Conservation (phyloP, 2,888 invertebrate genomes). For the Syrista parreyssii region DNA sequence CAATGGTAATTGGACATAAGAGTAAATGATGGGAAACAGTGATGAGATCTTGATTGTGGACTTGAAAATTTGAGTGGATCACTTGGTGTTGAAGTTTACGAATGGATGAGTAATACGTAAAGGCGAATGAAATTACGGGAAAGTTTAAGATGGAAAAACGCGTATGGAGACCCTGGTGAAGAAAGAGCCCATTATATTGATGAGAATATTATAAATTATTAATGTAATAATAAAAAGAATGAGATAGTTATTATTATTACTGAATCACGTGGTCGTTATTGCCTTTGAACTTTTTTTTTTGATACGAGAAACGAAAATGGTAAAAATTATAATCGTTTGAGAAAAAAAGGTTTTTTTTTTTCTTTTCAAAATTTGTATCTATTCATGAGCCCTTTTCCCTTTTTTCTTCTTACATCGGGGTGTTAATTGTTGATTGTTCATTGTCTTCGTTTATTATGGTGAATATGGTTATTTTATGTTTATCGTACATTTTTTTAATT, state of each 20-base stretch:
- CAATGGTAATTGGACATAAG: background rate
- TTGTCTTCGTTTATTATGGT: background rate
- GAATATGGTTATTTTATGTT: background rate
- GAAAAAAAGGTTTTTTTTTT: too few species aligned
- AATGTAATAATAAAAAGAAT: slow-evolving; percentile 15
- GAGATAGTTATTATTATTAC: slow-evolving; percentile 16
- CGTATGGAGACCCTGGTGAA: background rate
- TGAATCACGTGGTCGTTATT: slow-evolving; percentile 10
- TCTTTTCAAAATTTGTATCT: too few species aligned
- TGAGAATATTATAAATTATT: slow-evolving; percentile 18
- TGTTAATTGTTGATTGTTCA: background rate
- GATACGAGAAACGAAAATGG: too few species aligned
- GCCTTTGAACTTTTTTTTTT: background rate
- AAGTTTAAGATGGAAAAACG: background rate
- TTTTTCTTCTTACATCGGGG: background rate
- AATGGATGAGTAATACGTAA: background rate
- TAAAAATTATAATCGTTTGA: too few species aligned
- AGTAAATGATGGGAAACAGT: background rate
- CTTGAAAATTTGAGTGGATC: too few species aligned
- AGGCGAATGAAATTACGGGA: background rate
- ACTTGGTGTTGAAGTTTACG: too few species aligned
- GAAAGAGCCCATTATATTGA: slow-evolving; percentile 4
- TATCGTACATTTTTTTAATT: background rate
- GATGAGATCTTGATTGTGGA: too few species aligned
- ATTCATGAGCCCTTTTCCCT: background rate